Percentiles rank a stretch among this genome's conserved stretches.
phyloP scores from a whole-genome alignment of 2,113 vertebrate genomes.

The Pan troglodytes region NHGRI_mPanTro3-v2.1_pri NC_072403.2:85227501-85228000 shows the following conservation, averaged over 20 bases:
- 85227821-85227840: no score
- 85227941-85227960: background rate
- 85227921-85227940: background rate
- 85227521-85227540: background rate
- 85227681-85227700: background rate
- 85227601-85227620: background rate
- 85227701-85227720: background rate
- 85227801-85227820: no score
- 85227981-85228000: no score
- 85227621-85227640: background rate
- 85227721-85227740: background rate
- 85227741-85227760: background rate
- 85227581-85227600: background rate
- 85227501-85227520: background rate
- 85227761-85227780: no score
- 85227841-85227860: no score
- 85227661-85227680: background rate
- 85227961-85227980: background rate
- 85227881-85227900: no score
- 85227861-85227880: no score
- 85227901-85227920: background rate
- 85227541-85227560: background rate
- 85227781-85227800: no score
- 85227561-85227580: no score
- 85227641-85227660: background rate